A percentile compares a stretch with the other conserved stretches of the same genome.
Evolutionary conservation across 2,888 invertebrate genomes (phyloP).

Genomic region (Drosophila yooni): DNA sequence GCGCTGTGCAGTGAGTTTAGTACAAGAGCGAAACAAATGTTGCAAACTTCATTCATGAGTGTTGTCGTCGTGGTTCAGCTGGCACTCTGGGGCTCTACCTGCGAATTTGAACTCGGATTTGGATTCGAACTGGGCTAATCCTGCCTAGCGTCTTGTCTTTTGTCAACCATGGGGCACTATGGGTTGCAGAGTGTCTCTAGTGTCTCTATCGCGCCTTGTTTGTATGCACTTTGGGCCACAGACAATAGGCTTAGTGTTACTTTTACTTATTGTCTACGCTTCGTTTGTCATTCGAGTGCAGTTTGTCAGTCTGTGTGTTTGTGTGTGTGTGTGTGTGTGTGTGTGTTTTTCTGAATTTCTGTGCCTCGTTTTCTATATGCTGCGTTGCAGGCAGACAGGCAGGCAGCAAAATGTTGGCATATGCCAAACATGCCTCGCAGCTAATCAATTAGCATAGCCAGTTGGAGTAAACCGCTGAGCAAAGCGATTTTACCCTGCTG

Average conservation of each 20-base stretch:
- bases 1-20: conserved; percentile 11
- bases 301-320: conserved; percentile 15
- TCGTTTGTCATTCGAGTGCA: conserved; percentile 74
- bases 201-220: conserved; percentile 64
- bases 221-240: conserved; percentile 69
- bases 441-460: conserved; percentile 61
- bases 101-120: conserved; percentile 43
- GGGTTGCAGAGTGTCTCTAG: conserved; percentile 47
- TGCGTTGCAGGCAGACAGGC: conserved; percentile 35
- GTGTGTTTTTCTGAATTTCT: conserved; percentile 6
- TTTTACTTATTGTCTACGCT: conserved; percentile 80
- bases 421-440: conserved; percentile 36
- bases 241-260: conserved; percentile 82
- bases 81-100: conserved; percentile 31
- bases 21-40: conserved; percentile 34
- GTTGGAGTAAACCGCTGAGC: conserved; percentile 9
- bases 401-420: conserved; percentile 40
- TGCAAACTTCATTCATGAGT: conserved; percentile 49
- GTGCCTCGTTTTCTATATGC: conserved; percentile 13
- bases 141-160: conserved; percentile 66
- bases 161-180: conserved; percentile 61
- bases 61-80: conserved; percentile 34
- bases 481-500: conserved; percentile 6
- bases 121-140: conserved; percentile 63
- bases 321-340: conserved; percentile 6